Base-by-base conservation (phyloP, 2,888 invertebrate genomes). In the Petrophora chlorosata region DNA sequence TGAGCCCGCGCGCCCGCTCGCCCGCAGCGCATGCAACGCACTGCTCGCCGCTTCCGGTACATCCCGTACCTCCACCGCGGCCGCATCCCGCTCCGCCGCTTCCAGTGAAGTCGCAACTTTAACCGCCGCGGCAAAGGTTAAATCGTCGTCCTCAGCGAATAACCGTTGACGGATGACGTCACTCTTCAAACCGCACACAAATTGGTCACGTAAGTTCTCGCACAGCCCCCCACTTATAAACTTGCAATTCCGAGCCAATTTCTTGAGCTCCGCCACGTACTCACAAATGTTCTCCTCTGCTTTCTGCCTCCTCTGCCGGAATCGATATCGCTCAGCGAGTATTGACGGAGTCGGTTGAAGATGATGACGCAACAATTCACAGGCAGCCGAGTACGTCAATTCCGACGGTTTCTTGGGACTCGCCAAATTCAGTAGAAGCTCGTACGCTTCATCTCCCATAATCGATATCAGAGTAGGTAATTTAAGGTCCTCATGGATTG, bases 301-400 rank as follows among this genome's bases (percentile, higher is more conserved):
- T 23, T 23, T 23, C 10, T 45, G 48, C 2, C 53, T 30, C 4
- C 48, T 15, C 14, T 26, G 44, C 8, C 45, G 26, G 23, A 49
- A 53, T 1, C 8, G n/a, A 10, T 34, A 53, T 1, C 53, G n/a
- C 7, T 53, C 53, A 9, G 53, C 53, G 29, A 53, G 5, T 5
- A 38, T 10, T 1, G 45, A 42, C 3, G 52, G 52, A 3, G 10
- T 43, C 3, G 39, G 52, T 26, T 52, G 43, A 5, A 52, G 14
- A 23, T 50, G 43, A 1, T 35, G 3, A 13, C 14, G 4, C 16
- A 38, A 3, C 8, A 13, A 14, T 8, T 13, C 14, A 3, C 4
- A 5, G 5, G 14, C 14, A 10, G 5, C 9, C 13, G n/a, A 12
- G 22, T 22, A 34, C 2, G 34, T 17, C 0, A 17, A 2, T 5